Base-by-base conservation (phyloP, 2,797 vertebrate species). In the Channallabes apus region DNA sequence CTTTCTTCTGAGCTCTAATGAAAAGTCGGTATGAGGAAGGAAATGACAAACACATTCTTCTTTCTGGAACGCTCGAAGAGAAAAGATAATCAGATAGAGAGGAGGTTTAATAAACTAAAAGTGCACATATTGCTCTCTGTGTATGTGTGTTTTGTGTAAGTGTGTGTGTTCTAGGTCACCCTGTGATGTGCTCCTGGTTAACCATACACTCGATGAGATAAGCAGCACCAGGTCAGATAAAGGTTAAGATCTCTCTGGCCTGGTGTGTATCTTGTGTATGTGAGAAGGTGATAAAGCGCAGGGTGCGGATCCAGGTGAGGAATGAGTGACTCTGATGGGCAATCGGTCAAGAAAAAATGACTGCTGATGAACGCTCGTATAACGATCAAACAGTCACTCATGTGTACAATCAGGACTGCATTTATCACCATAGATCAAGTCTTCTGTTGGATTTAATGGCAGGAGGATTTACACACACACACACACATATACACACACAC, bases 131-230 rank as follows among this genome's bases (percentile, higher is more conserved):
- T 46, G 62, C 9, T 29, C 6, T 38, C 6, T 71, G 18, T 38
- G 68, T 38, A 35, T 38, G 20, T 71, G 8, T 12, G 51, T 56
- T 80, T 32, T 51, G 76, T 35, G 9, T 77, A 80, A 58, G 61
- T 69, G 54, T 20, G 80, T 88, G 68, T 54, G 69, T 69, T 80
- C 15, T 65, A 32, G 71, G 84, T 85, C 81, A 85, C 69, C 56
- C 69, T 73, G 67, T 82, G 85, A 80, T 86, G 85, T 83, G 62
- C 82, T 86, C 76, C 68, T 86, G 68, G 85, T 86, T 86, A 86
- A 86, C 76, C 85, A 86, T 86, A 83, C 59, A 86, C 82, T 75
- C 29, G 29, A 46, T 83, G n/a, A 86, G 85, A 86, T 84, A 84
- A 84, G 83, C 65, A 46, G 75, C 6, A 22, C 6, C 18, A n/a